Evolutionary conservation across 92 coral and sea anemone genomes (phyloP).

Genomic region (Porites divaricata): DNA sequence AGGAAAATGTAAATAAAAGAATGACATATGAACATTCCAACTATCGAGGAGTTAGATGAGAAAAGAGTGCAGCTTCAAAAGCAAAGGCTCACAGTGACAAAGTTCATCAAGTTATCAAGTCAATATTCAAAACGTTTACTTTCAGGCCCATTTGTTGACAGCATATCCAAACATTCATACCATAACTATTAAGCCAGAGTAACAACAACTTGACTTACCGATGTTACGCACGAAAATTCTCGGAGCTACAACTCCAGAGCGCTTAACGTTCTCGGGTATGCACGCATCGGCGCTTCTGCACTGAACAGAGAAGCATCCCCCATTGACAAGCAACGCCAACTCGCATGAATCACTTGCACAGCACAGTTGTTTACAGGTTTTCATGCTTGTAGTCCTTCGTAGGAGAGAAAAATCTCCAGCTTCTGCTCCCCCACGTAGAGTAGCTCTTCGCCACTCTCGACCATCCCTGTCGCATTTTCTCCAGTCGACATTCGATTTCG

Average conservation of each 20-base stretch:
- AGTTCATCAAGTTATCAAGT: no score
- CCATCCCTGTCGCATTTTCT: constrained; percentile 59
- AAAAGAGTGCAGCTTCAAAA: no score
- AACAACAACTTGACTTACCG: constrained; percentile 33
- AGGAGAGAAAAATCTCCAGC: constrained; percentile 83
- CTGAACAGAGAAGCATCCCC: constrained; percentile 85
- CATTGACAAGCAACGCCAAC: constrained; percentile 71
- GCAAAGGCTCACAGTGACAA: no score
- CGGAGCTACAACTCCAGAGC: constrained; percentile 29
- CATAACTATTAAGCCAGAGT: not conserved
- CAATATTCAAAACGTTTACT: no score
- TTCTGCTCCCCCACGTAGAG: constrained; percentile 74
- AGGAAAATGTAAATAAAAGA: no score
- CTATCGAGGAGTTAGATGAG: no score
- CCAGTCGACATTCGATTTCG: constrained; percentile 33
- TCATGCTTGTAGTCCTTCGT: constrained; percentile 50
- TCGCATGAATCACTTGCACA: constrained; percentile 69
- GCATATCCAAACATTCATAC: no score
- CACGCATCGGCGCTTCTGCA: constrained; percentile 79
- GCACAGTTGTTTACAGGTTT: constrained; percentile 82
- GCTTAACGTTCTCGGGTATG: constrained; percentile 60
- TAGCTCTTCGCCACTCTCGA: constrained; percentile 42
- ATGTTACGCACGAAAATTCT: constrained; percentile 53
- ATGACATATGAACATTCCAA: no score
- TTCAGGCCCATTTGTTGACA: no score